Evolutionary conservation across 2,113 vertebrate genomes (phyloP).

Genomic region (Oreochromis spilurus): DNA sequence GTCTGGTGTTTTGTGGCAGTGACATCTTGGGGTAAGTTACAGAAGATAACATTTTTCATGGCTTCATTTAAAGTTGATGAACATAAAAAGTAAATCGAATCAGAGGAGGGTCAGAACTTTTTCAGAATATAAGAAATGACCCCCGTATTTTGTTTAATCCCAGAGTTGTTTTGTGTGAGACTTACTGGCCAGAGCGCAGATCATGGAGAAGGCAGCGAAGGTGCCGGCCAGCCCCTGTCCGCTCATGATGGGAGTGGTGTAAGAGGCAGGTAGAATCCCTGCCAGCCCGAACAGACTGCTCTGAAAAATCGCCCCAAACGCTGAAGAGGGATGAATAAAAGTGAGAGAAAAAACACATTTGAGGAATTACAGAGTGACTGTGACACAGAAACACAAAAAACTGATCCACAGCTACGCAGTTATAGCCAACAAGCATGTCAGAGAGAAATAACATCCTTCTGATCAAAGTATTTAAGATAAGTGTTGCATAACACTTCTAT

Average conservation of each 20-base stretch:
- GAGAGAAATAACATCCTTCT: neutral
- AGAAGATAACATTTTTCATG: rapidly evolving
- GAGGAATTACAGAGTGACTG: neutral
- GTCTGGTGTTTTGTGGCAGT: neutral
- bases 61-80: neutral
- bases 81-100: neutral
- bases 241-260: slow-evolving; percentile 96
- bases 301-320: slow-evolving; percentile 90
- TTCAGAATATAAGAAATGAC: neutral
- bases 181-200: slow-evolving; percentile 89
- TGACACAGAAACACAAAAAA: neutral
- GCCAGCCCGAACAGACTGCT: slow-evolving; percentile 91
- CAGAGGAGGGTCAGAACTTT: neutral
- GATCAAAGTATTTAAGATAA: neutral
- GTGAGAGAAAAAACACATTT: neutral
- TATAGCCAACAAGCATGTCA: neutral
- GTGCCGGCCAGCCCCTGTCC: slow-evolving; percentile 92
- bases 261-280: slow-evolving; percentile 85
- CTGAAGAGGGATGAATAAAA: slow-evolving; percentile 52
- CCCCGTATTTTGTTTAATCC: neutral
- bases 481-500: neutral
- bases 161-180: neutral
- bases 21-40: neutral
- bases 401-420: neutral
- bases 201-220: slow-evolving; percentile 91